Conservation (phyloP, 2,797 vertebrate species). For the Sebastes elongatus region DNA sequence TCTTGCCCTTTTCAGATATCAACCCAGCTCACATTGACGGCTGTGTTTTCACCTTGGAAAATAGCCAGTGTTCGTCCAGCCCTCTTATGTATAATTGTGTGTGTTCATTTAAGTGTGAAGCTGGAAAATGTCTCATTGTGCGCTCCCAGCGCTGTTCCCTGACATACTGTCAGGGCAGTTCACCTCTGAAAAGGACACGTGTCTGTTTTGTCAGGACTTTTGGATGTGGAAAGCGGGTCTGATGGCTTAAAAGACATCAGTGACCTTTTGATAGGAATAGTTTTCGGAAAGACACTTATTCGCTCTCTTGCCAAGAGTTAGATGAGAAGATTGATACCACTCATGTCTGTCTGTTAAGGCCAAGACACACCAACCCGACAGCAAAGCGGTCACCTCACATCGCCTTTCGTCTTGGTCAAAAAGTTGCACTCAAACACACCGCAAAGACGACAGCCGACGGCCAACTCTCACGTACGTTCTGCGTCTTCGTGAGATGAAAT, state of each 20-base stretch:
- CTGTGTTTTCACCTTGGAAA: slow-evolving; percentile 64
- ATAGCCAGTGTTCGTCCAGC: slow-evolving; percentile 60
- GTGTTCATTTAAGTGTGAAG: slow-evolving; percentile 72
- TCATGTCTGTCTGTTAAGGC: neutral
- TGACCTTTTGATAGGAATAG: neutral
- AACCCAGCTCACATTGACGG: slow-evolving; percentile 51
- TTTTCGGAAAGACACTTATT: neutral
- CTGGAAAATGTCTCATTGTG: slow-evolving; percentile 77
- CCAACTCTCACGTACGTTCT: too few species aligned
- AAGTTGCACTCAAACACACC: too few species aligned
- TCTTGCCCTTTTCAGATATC: slow-evolving; percentile 76
- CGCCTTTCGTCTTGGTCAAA: too few species aligned
- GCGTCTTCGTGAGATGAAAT: too few species aligned
- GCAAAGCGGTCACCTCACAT: neutral
- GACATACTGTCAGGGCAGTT: slow-evolving; percentile 56
- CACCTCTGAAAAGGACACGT: slow-evolving; percentile 56
- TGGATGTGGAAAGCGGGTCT: slow-evolving; percentile 1
- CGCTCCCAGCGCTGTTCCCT: slow-evolving; percentile 54
- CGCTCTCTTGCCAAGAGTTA: neutral
- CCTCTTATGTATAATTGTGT: slow-evolving; percentile 65
- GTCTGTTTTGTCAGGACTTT: slow-evolving; percentile 30
- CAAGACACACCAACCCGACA: too few species aligned
- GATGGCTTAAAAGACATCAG: neutral
- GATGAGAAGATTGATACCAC: neutral
- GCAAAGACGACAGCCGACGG: too few species aligned